Conservation (phyloP, 2,888 invertebrate species). For the Patella pellucida region DNA sequence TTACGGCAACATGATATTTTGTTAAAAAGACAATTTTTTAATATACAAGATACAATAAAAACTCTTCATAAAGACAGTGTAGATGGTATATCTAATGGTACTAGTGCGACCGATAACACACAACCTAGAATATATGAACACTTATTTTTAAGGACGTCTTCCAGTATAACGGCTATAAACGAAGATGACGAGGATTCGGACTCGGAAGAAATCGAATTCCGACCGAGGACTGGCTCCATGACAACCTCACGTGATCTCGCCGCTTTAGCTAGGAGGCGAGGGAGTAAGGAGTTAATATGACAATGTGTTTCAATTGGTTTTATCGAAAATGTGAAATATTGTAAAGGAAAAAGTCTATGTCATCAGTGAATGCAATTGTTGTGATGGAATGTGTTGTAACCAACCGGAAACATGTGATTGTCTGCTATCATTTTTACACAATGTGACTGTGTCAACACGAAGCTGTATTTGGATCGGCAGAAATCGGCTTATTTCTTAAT, state of each 20-base stretch:
- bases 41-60: conserved; percentile 57
- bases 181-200: conserved; percentile 33
- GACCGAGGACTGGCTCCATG: conserved; percentile 59
- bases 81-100: conserved; percentile 7
- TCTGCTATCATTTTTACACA: too few species aligned
- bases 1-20: conserved; percentile 60
- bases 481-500: too few species aligned
- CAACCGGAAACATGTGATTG: too few species aligned
- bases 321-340: background rate
- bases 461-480: too few species aligned
- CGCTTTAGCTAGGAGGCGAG: conserved; percentile 56
- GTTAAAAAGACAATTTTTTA: conserved; percentile 57
- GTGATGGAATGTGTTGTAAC: too few species aligned
- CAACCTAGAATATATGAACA: conserved; percentile 31
- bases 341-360: too few species aligned
- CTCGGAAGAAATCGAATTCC: conserved; percentile 30
- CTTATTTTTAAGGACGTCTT: conserved; percentile 48
- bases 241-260: conserved; percentile 60
- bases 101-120: background rate
- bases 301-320: background rate
- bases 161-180: conserved; percentile 47
- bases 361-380: too few species aligned
- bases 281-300: conserved; percentile 56
- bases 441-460: too few species aligned
- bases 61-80: conserved; percentile 37